Evolutionary conservation across 1,140 invertebrate species (phyloP), one percentile per base, ranked within the genome.

Genomic region (Drosophila jambulina): DNA sequence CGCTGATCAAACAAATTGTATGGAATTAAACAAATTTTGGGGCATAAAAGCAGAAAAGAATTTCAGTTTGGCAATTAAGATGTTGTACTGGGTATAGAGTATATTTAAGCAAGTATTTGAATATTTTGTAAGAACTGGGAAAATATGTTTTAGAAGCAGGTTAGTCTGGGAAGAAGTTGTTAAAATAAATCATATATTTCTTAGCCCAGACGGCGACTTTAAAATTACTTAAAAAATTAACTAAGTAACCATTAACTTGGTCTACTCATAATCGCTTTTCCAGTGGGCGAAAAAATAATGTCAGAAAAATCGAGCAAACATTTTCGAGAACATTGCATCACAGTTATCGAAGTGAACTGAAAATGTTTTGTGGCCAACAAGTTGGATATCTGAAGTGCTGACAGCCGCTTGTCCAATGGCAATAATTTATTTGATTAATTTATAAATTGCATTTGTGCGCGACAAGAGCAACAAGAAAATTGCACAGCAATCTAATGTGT

Each of bases 371-470:
- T 90, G 85, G 75, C 34, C 34, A 36, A 13, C 12, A 36, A 36
- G 34, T 36, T 36, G 34, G 53, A 38, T 62, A 42, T 54, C 59
- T 25, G 27, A 49, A 40, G 21, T 36, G 61, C 51, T 60, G 57
- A 56, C 58, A 56, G 58, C 70, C 59, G 45, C 59, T 61, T 83
- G 83, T 87, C 83, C 75, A 80, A 87, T 88, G 69, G 69, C 69
- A 83, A 88, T 87, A 90, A 90, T 88, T 88, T 90, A 88, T 88
- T 88, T 88, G 79, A 88, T 90, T 88, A 88, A 88, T 88, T 87
- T 87, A 77, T 57, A 87, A 87, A 90, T 81, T 80, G 68, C 80
- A 84, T 71, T 78, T 68, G 68, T 68, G 68, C 63, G 42, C 79
- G 80, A 81, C 80, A 90, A 81, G 74, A 81, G 85, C 85, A 85